Evolutionary conservation across 2,797 vertebrate genomes (phyloP), one percentile per base, ranked within the genome.

Genomic region (Helostoma temminkii): DNA sequence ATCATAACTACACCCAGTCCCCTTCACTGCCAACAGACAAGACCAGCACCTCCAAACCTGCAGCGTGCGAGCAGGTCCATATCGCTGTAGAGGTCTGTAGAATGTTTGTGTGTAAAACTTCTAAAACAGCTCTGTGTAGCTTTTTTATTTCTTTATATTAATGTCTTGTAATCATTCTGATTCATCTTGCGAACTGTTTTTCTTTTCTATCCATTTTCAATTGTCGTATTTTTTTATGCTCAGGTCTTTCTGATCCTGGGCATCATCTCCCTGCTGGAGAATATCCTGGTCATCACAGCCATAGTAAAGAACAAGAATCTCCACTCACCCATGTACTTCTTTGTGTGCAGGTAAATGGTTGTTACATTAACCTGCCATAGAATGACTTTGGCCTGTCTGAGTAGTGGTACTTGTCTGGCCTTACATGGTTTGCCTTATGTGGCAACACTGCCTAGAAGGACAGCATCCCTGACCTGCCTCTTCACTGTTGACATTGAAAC

Each of bases 281-380:
- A 99, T 1, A 91, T 98, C 60, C 90, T 99, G 79, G 97, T 99
- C 74, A 97, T 99, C 48, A 93, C 92, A 42, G 96, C 97, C 0
- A 96, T 99, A 18, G 86, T 96, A 47, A 98, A 98, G 91, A 99
- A 99, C 93, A 98, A 96, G 93, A 99, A 99, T 75, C 94, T 99
- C 74, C 97, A 99, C 75, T 99, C 97, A 0, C 98, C 97, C 42
- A 99, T 99, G 98, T 99, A 99, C 86, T 97, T 98, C 71, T 99
- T 92, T n/a, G 81, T 92, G 36, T 92, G 91, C 90, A 92, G 91
- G 91, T 91, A 26, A 83, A 4, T 19, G 3, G 2, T 52, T 22
- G 26, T 19, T 45, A 59, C 15, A 18, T 18, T 18, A 10, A n/a
- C n/a, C n/a, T n/a, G n/a, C n/a, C n/a, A n/a, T n/a, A n/a, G n/a